These are phyloP conservation scores for Amaurobius ferox DNA, from an alignment of 2,888 invertebrate genomes.

Conservation along the genomic window DNA sequence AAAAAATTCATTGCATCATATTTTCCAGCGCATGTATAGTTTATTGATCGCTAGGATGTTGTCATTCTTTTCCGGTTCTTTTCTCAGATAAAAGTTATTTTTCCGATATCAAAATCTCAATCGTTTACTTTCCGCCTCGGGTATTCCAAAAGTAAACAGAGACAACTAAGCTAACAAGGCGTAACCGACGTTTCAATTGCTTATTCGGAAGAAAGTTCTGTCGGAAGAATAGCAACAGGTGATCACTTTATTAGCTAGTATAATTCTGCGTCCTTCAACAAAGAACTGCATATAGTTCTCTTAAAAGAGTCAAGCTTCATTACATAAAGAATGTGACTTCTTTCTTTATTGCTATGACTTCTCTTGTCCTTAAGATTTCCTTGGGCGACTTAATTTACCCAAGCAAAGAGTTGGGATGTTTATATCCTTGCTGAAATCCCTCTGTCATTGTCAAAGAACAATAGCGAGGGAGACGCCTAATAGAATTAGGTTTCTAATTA, in stretches of 20 bases:
- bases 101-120: neutral
- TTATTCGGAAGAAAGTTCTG: neutral
- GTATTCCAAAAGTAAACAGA: neutral
- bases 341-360: neutral
- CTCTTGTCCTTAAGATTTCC: neutral
- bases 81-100: neutral
- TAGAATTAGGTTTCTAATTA: neutral
- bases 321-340: neutral
- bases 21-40: no score
- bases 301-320: neutral
- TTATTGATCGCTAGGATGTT: neutral
- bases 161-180: neutral
- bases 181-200: slow-evolving; percentile 5
- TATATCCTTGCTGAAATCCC: neutral
- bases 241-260: neutral
- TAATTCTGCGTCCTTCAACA: neutral
- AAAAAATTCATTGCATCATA: no score
- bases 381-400: neutral
- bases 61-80: neutral
- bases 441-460: neutral
- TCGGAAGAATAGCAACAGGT: neutral
- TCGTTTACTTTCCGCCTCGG: neutral
- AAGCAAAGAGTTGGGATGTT: neutral
- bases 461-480: neutral
- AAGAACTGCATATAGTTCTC: neutral